Evolutionary conservation across 2,113 vertebrate species (phyloP), one percentile per base, ranked within the genome.

Genomic region (Bambusicola thoracicus): DNA sequence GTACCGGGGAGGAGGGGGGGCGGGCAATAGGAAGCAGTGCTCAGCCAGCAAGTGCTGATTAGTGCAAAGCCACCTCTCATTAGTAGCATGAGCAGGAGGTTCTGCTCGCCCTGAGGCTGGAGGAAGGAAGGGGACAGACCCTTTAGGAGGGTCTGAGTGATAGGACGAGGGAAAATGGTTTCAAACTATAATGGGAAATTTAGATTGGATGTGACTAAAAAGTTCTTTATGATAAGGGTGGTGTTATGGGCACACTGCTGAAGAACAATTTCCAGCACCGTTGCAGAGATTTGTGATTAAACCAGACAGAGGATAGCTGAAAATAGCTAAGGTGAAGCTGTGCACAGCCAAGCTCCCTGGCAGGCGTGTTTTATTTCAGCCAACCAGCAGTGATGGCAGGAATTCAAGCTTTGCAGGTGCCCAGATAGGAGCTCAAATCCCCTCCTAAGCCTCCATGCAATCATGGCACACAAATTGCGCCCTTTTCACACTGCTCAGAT

Each of bases 391-490:
- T 19, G 3, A 34, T 91, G 96, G 94, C 94, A 93, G 49, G 41
- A 36, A 90, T 75, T 96, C 92, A 94, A 82, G 87, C 49, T 81
- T 10, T 87, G 85, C 96, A 98, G 97, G 96, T 97, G 96, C 55
- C 70, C 76, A 82, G 79, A 58, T 3, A 17, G 75, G 14, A 77
- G 92, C 89, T 82, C 43, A 49, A 66, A 76, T 81, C 92, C 84
- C 62, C 32, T 34, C 19, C 78, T 32, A 8, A 75, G 36, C 18
- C 68, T 38, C 70, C 38, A 7, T 7, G 68, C 85, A 85, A 76
- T 85, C 48, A 76, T 1, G 4, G 81, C 88, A 65, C 34, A 67
- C 27, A 85, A 83, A 85, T 32, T 21, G 4, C 21, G 41, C 5
- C 3, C 73, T 87, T 24, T 69, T 51, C 63, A n/a, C 66, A 0